These are phyloP conservation scores for Cebuella pygmaea DNA, from an alignment of 2,797 vertebrate species.

Conservation along the genomic window DNA sequence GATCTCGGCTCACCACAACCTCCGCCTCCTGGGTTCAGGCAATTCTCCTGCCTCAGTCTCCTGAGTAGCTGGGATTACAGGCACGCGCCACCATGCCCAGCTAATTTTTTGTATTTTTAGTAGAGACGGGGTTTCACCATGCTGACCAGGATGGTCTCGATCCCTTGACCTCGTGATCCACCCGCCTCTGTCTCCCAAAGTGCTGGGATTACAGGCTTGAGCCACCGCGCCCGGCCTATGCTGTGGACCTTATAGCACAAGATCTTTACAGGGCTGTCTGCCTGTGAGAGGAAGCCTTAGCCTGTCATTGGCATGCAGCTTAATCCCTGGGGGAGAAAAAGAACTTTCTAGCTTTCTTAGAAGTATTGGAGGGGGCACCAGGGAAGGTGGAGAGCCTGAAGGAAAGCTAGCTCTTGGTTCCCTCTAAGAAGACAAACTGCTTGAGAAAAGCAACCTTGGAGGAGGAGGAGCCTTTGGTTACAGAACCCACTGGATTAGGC, in stretches of 20 bases:
- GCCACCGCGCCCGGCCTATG: no score
- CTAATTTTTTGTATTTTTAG: no score
- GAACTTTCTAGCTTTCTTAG: background rate
- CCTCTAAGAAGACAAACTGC: background rate
- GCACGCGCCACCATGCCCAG: no score
- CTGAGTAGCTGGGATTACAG: no score
- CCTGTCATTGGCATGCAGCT: background rate
- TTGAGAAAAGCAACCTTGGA: constrained; percentile 14
- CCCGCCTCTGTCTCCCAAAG: no score
- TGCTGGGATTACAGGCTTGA: no score
- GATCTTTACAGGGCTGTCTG: background rate
- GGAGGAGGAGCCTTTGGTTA: background rate
- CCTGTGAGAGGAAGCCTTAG: background rate
- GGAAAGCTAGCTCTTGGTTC: background rate
- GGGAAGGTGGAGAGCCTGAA: background rate
- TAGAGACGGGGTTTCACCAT: no score
- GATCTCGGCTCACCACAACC: no score
- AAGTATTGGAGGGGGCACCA: background rate
- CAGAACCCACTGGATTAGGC: background rate
- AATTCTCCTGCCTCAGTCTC: no score
- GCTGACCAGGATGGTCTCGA: no score
- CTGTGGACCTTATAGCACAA: background rate
- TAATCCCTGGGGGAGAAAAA: background rate
- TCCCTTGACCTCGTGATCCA: no score
- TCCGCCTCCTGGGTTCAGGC: no score